Percentiles rank a stretch among this genome's conserved stretches.
These are phyloP conservation scores for Ophion costatus DNA, from an alignment of 2,888 invertebrate genomes.

Conservation along the genomic window DNA sequence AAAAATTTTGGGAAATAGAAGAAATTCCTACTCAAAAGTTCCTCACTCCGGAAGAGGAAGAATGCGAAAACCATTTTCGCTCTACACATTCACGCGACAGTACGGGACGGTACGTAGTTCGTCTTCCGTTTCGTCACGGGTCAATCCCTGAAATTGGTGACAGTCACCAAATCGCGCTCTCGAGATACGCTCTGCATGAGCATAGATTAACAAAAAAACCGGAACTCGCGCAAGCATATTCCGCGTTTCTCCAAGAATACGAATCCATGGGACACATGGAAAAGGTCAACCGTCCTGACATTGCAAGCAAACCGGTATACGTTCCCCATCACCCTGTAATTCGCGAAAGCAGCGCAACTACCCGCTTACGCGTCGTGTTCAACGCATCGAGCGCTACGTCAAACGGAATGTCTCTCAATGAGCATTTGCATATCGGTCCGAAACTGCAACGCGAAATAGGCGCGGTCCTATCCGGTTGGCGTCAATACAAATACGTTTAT, in stretches of 20 bases:
- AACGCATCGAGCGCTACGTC: constrained; percentile 60
- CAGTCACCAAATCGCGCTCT: constrained; percentile 66
- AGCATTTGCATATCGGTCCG: constrained; percentile 50
- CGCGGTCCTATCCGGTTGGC: constrained; percentile 35
- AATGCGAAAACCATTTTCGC: constrained; percentile 69
- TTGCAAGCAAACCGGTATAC: constrained; percentile 12
- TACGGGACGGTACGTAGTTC: constrained; percentile 70
- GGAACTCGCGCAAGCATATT: too few relatives aligned
- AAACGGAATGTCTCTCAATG: constrained; percentile 55
- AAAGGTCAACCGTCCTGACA: too few relatives aligned
- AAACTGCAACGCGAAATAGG: constrained; percentile 46
- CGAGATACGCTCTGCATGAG: constrained; percentile 69
- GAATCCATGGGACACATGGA: too few relatives aligned
- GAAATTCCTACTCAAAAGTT: constrained; percentile 49
- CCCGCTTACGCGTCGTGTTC: constrained; percentile 60
- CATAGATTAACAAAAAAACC: constrained; percentile 62
- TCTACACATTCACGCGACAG: constrained; percentile 57
- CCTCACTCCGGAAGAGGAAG: constrained; percentile 64
- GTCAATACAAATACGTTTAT: constrained; percentile 38
- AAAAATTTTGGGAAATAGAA: constrained; percentile 71
- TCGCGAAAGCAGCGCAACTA: constrained; percentile 40
- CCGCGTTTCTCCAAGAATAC: too few relatives aligned
- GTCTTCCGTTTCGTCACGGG: constrained; percentile 68
- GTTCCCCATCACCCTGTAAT: constrained; percentile 34
- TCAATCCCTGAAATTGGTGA: constrained; percentile 58